Evolutionary conservation across 2,888 invertebrate species (phyloP).

Genomic region (Schizotus pectinicornis): DNA sequence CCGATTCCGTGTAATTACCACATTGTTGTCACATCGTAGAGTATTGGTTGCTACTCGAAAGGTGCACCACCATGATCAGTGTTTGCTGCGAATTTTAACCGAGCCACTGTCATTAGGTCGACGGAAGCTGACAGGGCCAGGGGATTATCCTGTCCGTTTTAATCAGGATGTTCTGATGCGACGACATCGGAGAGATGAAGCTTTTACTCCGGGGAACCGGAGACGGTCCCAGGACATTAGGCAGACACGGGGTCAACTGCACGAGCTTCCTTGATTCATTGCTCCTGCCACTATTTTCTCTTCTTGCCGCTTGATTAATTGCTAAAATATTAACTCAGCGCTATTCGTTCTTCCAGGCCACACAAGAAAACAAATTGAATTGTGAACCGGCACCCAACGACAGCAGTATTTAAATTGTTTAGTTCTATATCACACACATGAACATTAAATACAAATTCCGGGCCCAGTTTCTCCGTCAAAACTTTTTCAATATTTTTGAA

Average conservation of each 20-base stretch:
- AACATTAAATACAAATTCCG: too few relatives aligned
- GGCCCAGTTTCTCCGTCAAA: too few relatives aligned
- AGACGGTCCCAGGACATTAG: slow-evolving; percentile 33
- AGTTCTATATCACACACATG: too few relatives aligned
- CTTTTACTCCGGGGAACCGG: slow-evolving; percentile 30
- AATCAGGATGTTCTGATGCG: slow-evolving; percentile 37
- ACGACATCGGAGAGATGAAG: slow-evolving; percentile 36
- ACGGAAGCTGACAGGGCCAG: slow-evolving; percentile 28
- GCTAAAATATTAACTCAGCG: slow-evolving; percentile 32
- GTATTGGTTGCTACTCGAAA: too few relatives aligned
- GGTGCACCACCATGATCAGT: slow-evolving; percentile 2
- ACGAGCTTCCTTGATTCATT: slow-evolving; percentile 29
- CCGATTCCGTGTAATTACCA: not conserved
- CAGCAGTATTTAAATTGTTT: too few relatives aligned
- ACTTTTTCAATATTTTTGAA: too few relatives aligned
- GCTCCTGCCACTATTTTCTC: slow-evolving; percentile 30
- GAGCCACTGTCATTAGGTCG: slow-evolving; percentile 20
- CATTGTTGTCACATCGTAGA: too few relatives aligned
- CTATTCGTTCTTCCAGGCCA: slow-evolving; percentile 2
- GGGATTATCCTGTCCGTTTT: slow-evolving; percentile 37
- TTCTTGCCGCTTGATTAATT: slow-evolving; percentile 29
- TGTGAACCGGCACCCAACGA: too few relatives aligned
- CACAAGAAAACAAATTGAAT: too few relatives aligned
- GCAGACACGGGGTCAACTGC: slow-evolving; percentile 28
- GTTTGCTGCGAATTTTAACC: slow-evolving; percentile 18